Conservation (phyloP, 2,888 invertebrate species). For the Tortrix viridana region DNA sequence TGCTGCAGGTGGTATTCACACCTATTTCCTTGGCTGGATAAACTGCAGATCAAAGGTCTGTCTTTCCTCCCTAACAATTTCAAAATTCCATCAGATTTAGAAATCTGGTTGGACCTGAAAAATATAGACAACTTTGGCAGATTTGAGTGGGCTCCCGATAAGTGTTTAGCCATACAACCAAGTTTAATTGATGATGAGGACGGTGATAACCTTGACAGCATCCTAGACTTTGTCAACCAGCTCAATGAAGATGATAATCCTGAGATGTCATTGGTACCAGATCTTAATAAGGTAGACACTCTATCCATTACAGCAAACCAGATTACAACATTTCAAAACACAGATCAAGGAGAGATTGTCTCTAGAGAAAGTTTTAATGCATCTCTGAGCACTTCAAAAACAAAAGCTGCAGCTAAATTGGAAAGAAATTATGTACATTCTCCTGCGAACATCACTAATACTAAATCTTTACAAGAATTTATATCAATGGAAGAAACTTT, state of each 20-base stretch:
- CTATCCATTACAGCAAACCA: background rate
- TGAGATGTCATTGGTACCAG: conserved; percentile 33
- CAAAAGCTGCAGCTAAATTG: conserved; percentile 35
- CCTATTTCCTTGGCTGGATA: conserved; percentile 64
- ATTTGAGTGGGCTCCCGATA: conserved; percentile 66
- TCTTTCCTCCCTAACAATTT: conserved; percentile 75
- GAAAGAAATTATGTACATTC: conserved; percentile 48
- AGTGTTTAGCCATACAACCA: conserved; percentile 50
- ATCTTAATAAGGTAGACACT: background rate
- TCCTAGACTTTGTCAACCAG: conserved; percentile 66
- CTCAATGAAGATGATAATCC: conserved; percentile 51
- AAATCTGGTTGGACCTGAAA: conserved; percentile 75
- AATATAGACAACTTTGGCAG: conserved; percentile 72
- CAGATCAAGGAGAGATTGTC: conserved; percentile 44
- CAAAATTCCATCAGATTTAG: conserved; percentile 73
- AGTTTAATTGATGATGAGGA: conserved; percentile 54
- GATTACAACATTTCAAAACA: background rate
- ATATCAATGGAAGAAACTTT: conserved; percentile 64
- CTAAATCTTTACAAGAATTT: conserved; percentile 58
- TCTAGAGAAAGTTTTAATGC: conserved; percentile 50
- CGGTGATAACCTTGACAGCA: conserved; percentile 59
- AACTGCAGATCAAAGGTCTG: conserved; percentile 72
- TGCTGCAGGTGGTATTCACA: conserved; percentile 79
- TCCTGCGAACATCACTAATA: conserved; percentile 58
- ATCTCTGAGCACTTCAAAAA: conserved; percentile 41